Conservation (phyloP, 1,140 invertebrate species). For the Dendrolimus punctatus region DNA sequence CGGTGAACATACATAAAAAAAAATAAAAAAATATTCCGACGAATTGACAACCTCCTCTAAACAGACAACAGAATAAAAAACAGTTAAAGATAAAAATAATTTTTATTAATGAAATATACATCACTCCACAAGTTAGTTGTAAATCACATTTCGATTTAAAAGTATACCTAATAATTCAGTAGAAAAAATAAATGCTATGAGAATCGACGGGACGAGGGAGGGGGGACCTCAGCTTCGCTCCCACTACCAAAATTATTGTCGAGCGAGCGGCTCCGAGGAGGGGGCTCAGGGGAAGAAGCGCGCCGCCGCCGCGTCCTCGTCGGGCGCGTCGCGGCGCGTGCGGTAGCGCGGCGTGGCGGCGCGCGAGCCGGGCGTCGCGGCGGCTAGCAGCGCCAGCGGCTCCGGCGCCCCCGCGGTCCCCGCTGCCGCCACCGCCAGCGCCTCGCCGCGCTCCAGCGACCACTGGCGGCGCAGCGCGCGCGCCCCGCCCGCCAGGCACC, state of each 20-base stretch:
- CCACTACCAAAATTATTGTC: slow-evolving; percentile 41
- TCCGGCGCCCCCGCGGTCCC: slow-evolving; percentile 16
- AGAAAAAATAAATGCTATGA: background rate
- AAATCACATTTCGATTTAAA: background rate
- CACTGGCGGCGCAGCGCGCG: slow-evolving; percentile 43
- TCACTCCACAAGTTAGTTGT: background rate
- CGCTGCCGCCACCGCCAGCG: slow-evolving; percentile 31
- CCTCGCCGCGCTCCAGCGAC: slow-evolving; percentile 48
- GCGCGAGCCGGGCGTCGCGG: slow-evolving; percentile 14
- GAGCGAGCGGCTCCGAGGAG: slow-evolving; percentile 14
- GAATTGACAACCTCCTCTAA: no score
- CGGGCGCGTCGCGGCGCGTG: slow-evolving; percentile 20
- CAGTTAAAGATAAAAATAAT: no score
- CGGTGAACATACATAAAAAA: no score
- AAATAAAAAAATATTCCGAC: no score
- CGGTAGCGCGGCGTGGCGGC: slow-evolving; percentile 26
- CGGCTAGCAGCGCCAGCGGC: slow-evolving; percentile 11
- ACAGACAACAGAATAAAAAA: no score
- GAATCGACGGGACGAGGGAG: slow-evolving; percentile 4
- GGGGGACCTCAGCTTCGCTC: background rate
- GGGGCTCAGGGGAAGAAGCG: slow-evolving; percentile 9
- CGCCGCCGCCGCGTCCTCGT: slow-evolving; percentile 6
- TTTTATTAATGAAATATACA: no score
- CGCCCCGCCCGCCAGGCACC: slow-evolving; percentile 19
- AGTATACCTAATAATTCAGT: slow-evolving; percentile 7